Evolutionary conservation across 2,888 invertebrate species (phyloP), one percentile per base, ranked within the genome.

Genomic region (Rhamphomyia laevipes): DNA sequence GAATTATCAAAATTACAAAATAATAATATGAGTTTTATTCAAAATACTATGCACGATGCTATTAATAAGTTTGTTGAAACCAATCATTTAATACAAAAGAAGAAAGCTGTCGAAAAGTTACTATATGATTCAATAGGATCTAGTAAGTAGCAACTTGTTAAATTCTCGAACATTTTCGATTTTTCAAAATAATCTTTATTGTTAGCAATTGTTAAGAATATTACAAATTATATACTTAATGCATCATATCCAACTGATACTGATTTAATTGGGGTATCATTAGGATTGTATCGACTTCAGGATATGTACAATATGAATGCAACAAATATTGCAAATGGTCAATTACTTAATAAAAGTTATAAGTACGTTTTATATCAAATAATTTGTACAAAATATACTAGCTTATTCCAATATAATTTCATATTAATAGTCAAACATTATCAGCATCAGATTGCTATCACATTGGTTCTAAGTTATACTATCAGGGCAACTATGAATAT

Each of bases 191-290:
- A 21, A 47, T 41, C 45, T 45, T 38, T 45, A 51, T 47, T n/a
- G 43, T 33, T 2, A 3, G 41, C 17, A 46, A 46, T 46, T 40
- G 43, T 47, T 23, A 27, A 38, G 23, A 37, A 52, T 16, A 16
- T n/a, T 10, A 37, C 38, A 27, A 27, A 27, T 27, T 27, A 7
- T 27, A 5, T 2, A 9, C 4, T 6, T 6, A 27, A 4, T 27
- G 5, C 23, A 27, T 27, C 23, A 9, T 27, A 27, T 27, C 93
- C 93, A 0, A 82, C 83, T 0, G 78, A 86, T 51, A 94, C 94
- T 66, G 95, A 96, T 67, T 71, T 95, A 53, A 83, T 82, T 56
- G 95, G 95, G 0, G 93, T 93, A 9, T 93, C 92, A 7, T 83
- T 84, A 46, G 95, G 94, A 5, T 75, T 96, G 46, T 85, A 27